Base-by-base conservation (phyloP, 2,888 invertebrate species). In the Xestia xanthographa region DNA sequence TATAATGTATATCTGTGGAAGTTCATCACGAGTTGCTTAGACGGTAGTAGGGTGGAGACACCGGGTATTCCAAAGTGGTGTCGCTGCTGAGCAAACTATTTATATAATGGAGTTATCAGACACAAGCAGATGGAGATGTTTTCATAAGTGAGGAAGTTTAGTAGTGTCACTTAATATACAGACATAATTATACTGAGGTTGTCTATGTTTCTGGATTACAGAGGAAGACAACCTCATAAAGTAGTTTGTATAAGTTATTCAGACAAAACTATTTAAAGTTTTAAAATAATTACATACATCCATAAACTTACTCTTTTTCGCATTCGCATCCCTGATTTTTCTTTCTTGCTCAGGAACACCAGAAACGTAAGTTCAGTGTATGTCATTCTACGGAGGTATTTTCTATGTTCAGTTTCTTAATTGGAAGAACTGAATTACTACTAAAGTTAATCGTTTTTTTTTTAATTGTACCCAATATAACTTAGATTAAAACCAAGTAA, bases 21-120 rank as follows among this genome's bases (percentile, higher is more conserved):
- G 66, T 76, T 79, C 48, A 82, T 68, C 56, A 43, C 48, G 43
- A 81, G 66, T 74, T 63, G 45, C 22, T 12, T 14, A 41, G 4
- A 29, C 29, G 41, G n/a, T 29, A 22, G 43, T n/a, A 1, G 20
- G 38, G 56, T 17, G 69, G n/a, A 41, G 71, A 14, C 45, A 20
- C 45, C 45, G 53, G 41, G 34, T 45, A 48, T 45, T 26, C 20
- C 38, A 34, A 12, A 29, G 5, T n/a, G 29, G 11, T 60, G 29
- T 53, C 41, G 48, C n/a, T 45, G 29, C 63, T 43, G n/a, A 34
- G 50, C 50, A 66, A 60, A 77, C 53, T 60, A 62, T 53, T 65
- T 53, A 41, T 69, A 48, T 45, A 41, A 56, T 14, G 45, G 26
- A 41, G 66, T 43, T 77, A 83, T 69, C 66, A 53, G 14, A 34